Base-by-base conservation (phyloP, 2,797 vertebrate species). In the Microtus agrestis region DNA sequence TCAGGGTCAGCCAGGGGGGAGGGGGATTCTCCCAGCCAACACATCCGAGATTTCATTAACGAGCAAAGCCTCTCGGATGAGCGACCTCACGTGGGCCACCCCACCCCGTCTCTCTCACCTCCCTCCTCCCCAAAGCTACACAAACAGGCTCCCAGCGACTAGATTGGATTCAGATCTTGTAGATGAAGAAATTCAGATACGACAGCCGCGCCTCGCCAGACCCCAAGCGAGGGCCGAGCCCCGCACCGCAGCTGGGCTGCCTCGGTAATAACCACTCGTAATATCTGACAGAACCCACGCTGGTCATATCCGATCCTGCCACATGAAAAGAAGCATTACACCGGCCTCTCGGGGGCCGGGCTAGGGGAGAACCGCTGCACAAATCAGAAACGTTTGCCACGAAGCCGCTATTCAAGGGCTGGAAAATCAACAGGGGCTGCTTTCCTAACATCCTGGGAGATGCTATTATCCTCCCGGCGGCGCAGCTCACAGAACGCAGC, bases 311-410 rank as follows among this genome's bases (percentile, higher is more conserved):
- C 34, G 92, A 79, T 96, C 91, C 95, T 97, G 96, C 96, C 95
- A 94, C 93, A 91, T 12, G 5, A 96, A 97, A 90, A 97, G 94
- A 84, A 97, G 86, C 61, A 96, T 95, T 76, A 43, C 43, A 46
- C 40, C 23, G 27, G 91, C 86, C 89, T 93, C 61, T 97, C 37
- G 81, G 86, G 9, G 95, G 93, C 87, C 6, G 2, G 94, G 95
- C 94, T 87, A 51, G 81, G 94, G 95, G 96, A 97, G 95, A 94
- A 77, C 92, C 89, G 95, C 79, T 1, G 71, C 91, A 89, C 96
- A 98, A 98, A 98, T 96, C 96, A 97, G 90, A 95, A 74, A 25
- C 85, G 74, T 97, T 98, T 97, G 96, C 94, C 65, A 94, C 74
- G n/a, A 48, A 95, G 95, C 97, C 74, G 93, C 88, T 97, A 96